Conservation (phyloP, 1,140 invertebrate genomes). For the Augochlora pura region DNA sequence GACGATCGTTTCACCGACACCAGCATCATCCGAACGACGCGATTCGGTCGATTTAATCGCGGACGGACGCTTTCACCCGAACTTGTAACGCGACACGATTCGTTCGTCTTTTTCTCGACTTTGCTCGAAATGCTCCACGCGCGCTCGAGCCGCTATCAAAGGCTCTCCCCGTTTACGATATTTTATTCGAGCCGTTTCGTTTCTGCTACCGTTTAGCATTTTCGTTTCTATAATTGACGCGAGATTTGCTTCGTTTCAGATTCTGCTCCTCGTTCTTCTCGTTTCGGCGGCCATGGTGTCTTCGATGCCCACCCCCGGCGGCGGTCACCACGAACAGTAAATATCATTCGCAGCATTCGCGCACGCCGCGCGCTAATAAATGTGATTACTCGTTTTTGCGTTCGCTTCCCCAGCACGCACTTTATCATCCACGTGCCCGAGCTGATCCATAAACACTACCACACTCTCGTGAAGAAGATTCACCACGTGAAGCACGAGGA, state of each 20-base stretch:
- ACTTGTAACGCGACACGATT: not conserved
- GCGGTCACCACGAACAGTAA: slow-evolving; percentile 61
- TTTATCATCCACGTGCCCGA: slow-evolving; percentile 67
- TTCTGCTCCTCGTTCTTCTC: slow-evolving; percentile 43
- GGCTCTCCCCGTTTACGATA: not conserved
- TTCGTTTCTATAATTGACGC: not conserved
- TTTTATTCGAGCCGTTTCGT: no score
- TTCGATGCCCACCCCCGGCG: slow-evolving; percentile 54
- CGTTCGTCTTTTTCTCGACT: not conserved
- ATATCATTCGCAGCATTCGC: slow-evolving; percentile 19
- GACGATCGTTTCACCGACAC: slow-evolving; percentile 10
- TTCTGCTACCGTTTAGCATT: not conserved
- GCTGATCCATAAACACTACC: slow-evolving; percentile 63
- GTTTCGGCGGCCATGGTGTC: slow-evolving; percentile 44
- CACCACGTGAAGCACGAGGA: slow-evolving; percentile 65
- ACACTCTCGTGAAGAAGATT: slow-evolving; percentile 67
- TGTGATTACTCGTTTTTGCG: no score
- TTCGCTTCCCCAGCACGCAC: slow-evolving; percentile 64
- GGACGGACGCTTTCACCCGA: slow-evolving; percentile 7
- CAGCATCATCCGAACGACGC: not conserved
- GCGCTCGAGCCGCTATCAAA: not conserved
- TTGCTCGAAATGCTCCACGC: not conserved
- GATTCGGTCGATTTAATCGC: not conserved
- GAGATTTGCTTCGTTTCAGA: slow-evolving; percentile 35
- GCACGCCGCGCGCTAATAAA: no score